These are phyloP conservation scores for Stomorhina lunata DNA, from an alignment of 2,888 invertebrate species.

Conservation along the genomic window DNA sequence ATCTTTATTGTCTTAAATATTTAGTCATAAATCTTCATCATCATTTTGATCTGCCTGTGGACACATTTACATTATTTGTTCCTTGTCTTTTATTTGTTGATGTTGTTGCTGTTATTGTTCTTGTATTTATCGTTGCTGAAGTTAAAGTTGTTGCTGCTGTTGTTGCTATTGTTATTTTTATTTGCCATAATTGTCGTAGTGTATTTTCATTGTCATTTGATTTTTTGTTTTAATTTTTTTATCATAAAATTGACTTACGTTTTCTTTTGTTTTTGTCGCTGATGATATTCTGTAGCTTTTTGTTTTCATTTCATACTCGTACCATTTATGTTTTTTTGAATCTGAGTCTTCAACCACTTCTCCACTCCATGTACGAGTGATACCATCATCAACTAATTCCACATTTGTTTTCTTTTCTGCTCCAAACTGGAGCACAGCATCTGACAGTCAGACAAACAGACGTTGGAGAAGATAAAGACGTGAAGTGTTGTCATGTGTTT, in stretches of 20 bases:
- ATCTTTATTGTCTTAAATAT: background rate
- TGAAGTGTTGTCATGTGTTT: constrained; percentile 43
- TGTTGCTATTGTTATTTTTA: too few relatives aligned
- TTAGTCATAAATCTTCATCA: constrained; percentile 13
- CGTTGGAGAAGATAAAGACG: background rate
- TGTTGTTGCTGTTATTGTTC: constrained; percentile 44
- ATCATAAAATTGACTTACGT: constrained; percentile 58
- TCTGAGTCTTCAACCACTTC: background rate
- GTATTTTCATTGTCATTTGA: constrained; percentile 45
- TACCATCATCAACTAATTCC: constrained; percentile 43
- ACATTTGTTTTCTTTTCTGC: constrained; percentile 47
- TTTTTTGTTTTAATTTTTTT: background rate
- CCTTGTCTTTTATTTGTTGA: constrained; percentile 9
- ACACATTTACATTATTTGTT: constrained; percentile 50
- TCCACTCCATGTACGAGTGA: background rate
- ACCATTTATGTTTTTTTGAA: constrained; percentile 34
- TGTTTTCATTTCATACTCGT: constrained; percentile 33
- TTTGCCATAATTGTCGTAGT: constrained; percentile 34
- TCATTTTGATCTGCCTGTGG: constrained; percentile 50
- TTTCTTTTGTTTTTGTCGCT: constrained; percentile 37
- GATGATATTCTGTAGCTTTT: constrained; percentile 38
- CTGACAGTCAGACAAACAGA: constrained; percentile 32
- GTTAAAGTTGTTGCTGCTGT: constrained; percentile 40
- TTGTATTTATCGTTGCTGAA: constrained; percentile 37
- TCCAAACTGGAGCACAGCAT: constrained; percentile 35